phyloP scores from a whole-genome alignment of 2,888 invertebrate genomes.

The Euproctis similis region DNA sequence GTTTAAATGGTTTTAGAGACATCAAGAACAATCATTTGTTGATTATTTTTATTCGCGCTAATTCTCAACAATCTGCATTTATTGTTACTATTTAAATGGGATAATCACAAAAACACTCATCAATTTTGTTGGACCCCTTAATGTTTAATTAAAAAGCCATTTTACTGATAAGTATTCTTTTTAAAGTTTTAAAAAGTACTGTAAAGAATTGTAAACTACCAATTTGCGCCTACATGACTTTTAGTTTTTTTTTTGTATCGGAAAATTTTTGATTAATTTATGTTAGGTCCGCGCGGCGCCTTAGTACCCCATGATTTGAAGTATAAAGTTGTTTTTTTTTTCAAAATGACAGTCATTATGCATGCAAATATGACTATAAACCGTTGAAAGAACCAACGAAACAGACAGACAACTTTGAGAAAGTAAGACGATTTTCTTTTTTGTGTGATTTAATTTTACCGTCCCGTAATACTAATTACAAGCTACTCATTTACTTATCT shows the following conservation, averaged over 20 bases:
- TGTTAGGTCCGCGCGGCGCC: constrained; percentile 57
- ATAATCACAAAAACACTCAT: constrained; percentile 45
- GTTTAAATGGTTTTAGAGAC: no score
- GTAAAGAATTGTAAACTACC: no score
- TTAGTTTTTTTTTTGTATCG: constrained; percentile 44
- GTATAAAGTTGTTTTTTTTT: no score
- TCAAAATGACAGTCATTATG: no score
- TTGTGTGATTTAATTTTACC: constrained; percentile 5
- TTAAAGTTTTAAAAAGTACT: constrained; percentile 70
- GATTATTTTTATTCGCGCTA: no score
- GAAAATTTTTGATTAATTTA: constrained; percentile 49
- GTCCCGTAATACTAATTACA: constrained; percentile 15
- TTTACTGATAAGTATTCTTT: constrained; percentile 68
- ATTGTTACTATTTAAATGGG: constrained; percentile 25
- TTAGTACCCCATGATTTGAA: constrained; percentile 31
- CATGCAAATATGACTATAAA: no score
- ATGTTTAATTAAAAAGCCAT: constrained; percentile 69
- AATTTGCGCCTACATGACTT: constrained; percentile 60
- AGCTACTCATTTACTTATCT: constrained; percentile 16
- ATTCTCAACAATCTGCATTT: constrained; percentile 17
- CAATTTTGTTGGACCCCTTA: constrained; percentile 68
- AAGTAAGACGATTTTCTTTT: neutral
- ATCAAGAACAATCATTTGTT: no score
- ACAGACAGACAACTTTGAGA: neutral
- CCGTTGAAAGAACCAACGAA: constrained; percentile 8